Base-by-base conservation (phyloP, 2,888 invertebrate genomes). In the Xanthia icteritia region DNA sequence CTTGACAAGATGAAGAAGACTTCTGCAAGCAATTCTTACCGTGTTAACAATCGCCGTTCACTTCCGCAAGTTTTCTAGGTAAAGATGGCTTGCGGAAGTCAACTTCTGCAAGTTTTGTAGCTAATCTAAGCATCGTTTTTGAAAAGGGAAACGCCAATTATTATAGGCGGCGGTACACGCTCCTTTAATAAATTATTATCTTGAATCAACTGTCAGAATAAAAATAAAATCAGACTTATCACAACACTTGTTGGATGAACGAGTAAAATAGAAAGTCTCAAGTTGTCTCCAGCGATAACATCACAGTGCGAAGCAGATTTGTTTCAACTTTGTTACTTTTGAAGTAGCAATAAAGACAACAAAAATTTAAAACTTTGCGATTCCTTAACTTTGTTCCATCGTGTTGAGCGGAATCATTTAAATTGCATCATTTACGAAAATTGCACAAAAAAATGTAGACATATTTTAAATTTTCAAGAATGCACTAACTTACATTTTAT, bases 271-370 rank as follows among this genome's bases (percentile, higher is more conserved):
- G 23, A 61, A 51, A 42, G 17, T 56, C 17, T 60, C 45, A 66
- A 56, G 17, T 77, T 48, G n/a, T 60, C 15, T 31, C 31, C 56
- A 11, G 48, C 17, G 42, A 66, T 58, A 63, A 42, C n/a, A 36
- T 15, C 45, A 15, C 42, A 36, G n/a, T 11, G 13, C 17, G 45
- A 45, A 60, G 20, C 31, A 61, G 39, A 83, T 61, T 56, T 48
- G 13, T 42, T 79, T 82, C 56, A 48, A 82, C 56, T 61, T 70
- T 48, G 36, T 58, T 42, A 56, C 56, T 82, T 82, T 56, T 36
- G n/a, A 70, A 76, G 39, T 39, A 42, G 6, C 27, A 76, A 61
- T 56, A 66, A 77, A 69, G 54, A n/a, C 5, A 70, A n/a, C 5
- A 70, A 66, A 60, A 70, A 60, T 36, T 0, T 67, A 20, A 63